Evolutionary conservation across 2,888 invertebrate genomes (phyloP), one percentile per base, ranked within the genome.

Genomic region (Beris chalybata): DNA sequence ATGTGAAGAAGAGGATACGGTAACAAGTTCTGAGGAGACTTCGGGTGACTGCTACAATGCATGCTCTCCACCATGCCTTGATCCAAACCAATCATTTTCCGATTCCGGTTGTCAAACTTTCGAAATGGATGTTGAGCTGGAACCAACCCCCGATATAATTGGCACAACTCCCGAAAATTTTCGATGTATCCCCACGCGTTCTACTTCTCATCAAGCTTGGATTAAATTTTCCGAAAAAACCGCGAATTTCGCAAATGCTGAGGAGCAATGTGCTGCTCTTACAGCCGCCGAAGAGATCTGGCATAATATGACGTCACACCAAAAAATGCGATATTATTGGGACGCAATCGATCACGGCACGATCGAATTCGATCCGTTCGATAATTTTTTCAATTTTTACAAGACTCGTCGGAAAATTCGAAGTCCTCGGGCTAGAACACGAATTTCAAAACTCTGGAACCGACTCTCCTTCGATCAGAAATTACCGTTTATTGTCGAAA

Each of bases 311-410:
- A 43, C 50, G 12, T 22, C 57, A n/a, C 43, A 32, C n/a, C 65
- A 65, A 56, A 65, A 65, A 57, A 13, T 65, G 11, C 65, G 50
- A 12, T 65, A 57, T 29, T 65, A 29, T 44, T 65, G 65, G 65
- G 44, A 43, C 7, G 57, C 44, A 6, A 22, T 65, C 6, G 57
- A 56, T 4, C 65, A 65, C n/a, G 52, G 31, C 22, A 32, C 32
- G 38, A 50, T 61, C 4, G 13, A 11, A 22, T 9, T 12, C 12
- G 38, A 15, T 12, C 61, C 61, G 6, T 61, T 61, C 38, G 61
- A 61, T 52, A 61, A 61, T 31, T 61, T 52, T 22, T 15, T 47
- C 43, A 50, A 50, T 50, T 50, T 38, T 15, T 61, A 50, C 38
- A 32, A 61, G 32, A 4, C 43, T 1, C 50, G 52, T 4, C 48